Conservation (phyloP, 2,797 vertebrate species). For the Aratinga solstitialis region DNA sequence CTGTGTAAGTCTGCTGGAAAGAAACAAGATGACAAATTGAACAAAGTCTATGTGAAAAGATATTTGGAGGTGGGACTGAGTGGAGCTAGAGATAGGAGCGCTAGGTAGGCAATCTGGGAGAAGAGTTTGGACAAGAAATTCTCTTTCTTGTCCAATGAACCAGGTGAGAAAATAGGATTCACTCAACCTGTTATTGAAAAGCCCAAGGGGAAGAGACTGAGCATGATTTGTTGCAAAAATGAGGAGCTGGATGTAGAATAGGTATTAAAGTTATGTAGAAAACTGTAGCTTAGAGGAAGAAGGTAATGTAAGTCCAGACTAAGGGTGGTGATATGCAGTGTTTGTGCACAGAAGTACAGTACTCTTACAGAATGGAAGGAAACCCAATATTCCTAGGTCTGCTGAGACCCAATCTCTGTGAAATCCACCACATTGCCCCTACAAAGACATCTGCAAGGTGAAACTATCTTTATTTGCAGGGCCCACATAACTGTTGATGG, state of each 20-base stretch:
- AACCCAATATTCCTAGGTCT: background rate
- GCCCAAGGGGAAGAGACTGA: background rate
- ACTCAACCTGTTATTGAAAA: background rate
- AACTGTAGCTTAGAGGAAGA: background rate
- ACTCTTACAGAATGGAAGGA: background rate
- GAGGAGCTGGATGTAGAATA: background rate
- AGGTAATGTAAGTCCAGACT: background rate
- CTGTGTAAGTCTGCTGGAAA: background rate
- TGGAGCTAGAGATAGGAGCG: background rate
- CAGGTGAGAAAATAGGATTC: background rate
- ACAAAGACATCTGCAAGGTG: background rate
- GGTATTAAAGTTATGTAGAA: background rate
- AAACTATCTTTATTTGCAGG: background rate
- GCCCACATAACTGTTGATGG: background rate
- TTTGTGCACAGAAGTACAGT: background rate
- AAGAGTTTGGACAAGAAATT: background rate
- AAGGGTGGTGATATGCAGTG: background rate
- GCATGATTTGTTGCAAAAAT: background rate
- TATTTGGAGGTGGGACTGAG: background rate
- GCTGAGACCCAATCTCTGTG: background rate
- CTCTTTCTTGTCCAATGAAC: too few relatives aligned
- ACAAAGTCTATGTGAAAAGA: background rate
- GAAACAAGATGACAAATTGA: background rate
- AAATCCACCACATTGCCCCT: background rate
- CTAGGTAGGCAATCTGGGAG: background rate